Percentiles rank a stretch among this genome's conserved stretches.
phyloP scores from a whole-genome alignment of 2,797 vertebrate genomes.

The Amblyopsis hoosieri region DNA sequence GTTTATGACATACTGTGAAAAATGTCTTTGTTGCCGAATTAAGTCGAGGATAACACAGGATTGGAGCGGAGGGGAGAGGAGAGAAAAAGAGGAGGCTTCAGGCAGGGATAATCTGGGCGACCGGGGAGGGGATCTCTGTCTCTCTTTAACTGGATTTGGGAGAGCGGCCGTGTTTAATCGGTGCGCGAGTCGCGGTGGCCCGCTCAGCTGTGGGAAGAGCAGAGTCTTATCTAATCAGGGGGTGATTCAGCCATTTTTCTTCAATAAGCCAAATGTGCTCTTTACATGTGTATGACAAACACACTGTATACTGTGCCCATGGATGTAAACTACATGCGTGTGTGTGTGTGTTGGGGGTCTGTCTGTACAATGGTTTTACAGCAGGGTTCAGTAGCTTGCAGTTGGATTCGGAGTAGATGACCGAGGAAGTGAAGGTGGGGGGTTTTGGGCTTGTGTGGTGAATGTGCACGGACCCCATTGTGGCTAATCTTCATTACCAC shows the following conservation, averaged over 20 bases:
- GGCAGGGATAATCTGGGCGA: conserved; percentile 60
- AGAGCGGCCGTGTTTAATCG: conserved; percentile 71
- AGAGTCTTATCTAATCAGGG: conserved; percentile 75
- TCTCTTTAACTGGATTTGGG: conserved; percentile 77
- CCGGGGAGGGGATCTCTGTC: conserved; percentile 72
- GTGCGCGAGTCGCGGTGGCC: conserved; percentile 56
- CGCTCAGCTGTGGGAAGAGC: conserved; percentile 71
- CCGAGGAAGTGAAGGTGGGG: conserved; percentile 8
- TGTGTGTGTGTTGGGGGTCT: not conserved
- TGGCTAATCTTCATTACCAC: conserved; percentile 77
- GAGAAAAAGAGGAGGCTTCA: not conserved
- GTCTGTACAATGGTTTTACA: not conserved
- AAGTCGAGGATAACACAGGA: conserved; percentile 50
- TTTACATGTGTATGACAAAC: not conserved
- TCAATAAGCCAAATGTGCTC: conserved; percentile 24
- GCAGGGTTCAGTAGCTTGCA: conserved; percentile 65
- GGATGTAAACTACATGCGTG: not conserved
- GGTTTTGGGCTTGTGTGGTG: conserved; percentile 56
- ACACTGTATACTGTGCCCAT: not conserved
- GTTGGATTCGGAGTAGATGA: conserved; percentile 56
- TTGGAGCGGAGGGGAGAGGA: conserved; percentile 34
- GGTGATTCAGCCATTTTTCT: conserved; percentile 68
- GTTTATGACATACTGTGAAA: conserved; percentile 70
- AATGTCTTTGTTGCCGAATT: conserved; percentile 67
- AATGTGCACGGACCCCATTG: conserved; percentile 68